Evolutionary conservation across 2,888 invertebrate species (phyloP), one percentile per base, ranked within the genome.

Genomic region (Xestia rhomboidea): DNA sequence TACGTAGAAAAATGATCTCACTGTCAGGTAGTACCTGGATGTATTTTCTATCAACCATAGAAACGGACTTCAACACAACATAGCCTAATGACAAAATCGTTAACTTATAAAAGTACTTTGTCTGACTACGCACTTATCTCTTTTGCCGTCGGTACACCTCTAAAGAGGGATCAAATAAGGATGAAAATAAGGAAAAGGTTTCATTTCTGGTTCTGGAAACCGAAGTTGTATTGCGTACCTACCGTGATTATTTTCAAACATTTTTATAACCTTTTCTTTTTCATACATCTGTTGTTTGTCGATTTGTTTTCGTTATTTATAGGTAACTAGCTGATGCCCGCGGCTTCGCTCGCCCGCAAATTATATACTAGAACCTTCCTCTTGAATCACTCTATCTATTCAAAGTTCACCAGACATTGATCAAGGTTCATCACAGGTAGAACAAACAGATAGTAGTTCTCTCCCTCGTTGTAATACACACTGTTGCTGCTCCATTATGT

Each of bases 141-240:
- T 77, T 80, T 70, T 44, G 41, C 54, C 4, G 51, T 44, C 13
- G 1, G 60, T 83, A 83, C 66, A 49, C 18, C 30, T 60, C 57
- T 44, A 69, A 62, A 76, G 62, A 57, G 57, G 76, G 72, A 69
- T 68, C 71, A 71, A 84, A 74, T 75, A 81, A 82, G 68, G 71
- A 75, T 79, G 84, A 82, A 71, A 83, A 74, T 79, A 80, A 82
- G 71, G 81, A 84, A 84, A 82, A 82, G 68, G 72, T 72, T 72
- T 80, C 62, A 69, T 57, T 72, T 44, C 62, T 72, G 68, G 68
- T 69, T 75, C 27, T 49, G 41, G 5, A 57, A 78, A 63, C 34
- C 71, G 54, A 49, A 66, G 54, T 84, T 75, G 76, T 54, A 72
- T 64, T 79, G 68, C 46, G 46, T 21, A n/a, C 21, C 64, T 21